Percentiles rank a stretch among this genome's conserved stretches.
These are phyloP conservation scores for Micrasema longulum DNA, from an alignment of 1,140 invertebrate genomes.

Conservation along the genomic window DNA sequence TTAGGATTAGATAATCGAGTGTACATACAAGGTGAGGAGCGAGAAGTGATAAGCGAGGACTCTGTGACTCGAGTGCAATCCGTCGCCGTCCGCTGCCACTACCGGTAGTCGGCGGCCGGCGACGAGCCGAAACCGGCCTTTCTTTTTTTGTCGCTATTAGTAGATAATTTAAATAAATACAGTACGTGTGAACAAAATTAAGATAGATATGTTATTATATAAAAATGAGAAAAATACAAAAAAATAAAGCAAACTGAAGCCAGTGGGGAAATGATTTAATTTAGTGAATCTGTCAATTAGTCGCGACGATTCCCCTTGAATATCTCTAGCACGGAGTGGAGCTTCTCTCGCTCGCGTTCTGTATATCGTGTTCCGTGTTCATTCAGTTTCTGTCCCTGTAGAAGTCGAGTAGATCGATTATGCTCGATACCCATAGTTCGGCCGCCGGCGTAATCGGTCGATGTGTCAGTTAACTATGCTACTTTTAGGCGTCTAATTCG, in stretches of 20 bases:
- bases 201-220: conserved; percentile 46
- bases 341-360: conserved; percentile 42
- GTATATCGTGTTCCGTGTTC: conserved; percentile 61
- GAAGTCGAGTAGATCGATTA: conserved; percentile 30
- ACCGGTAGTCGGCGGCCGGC: neutral
- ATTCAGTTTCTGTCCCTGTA: conserved; percentile 36
- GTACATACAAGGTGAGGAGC: conserved; percentile 39
- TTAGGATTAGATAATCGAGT: conserved; percentile 37
- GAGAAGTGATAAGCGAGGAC: neutral
- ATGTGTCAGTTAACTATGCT: neutral
- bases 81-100: conserved; percentile 21
- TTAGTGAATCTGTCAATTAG: conserved; percentile 41
- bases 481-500: conserved; percentile 12
- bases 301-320: conserved; percentile 29
- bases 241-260: conserved; percentile 37
- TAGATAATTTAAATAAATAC: conserved; percentile 53
- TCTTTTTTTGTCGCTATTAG: conserved; percentile 50
- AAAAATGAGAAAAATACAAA: conserved; percentile 47
- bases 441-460: conserved; percentile 14
- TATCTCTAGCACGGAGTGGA: conserved; percentile 35
- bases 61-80: conserved; percentile 37
- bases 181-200: conserved; percentile 48
- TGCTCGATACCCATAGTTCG: conserved; percentile 23
- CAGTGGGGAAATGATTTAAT: conserved; percentile 46
- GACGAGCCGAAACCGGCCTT: conserved; percentile 40